Conservation (phyloP, 2,113 vertebrate genomes). For the Pycnonotus jocosus region DNA sequence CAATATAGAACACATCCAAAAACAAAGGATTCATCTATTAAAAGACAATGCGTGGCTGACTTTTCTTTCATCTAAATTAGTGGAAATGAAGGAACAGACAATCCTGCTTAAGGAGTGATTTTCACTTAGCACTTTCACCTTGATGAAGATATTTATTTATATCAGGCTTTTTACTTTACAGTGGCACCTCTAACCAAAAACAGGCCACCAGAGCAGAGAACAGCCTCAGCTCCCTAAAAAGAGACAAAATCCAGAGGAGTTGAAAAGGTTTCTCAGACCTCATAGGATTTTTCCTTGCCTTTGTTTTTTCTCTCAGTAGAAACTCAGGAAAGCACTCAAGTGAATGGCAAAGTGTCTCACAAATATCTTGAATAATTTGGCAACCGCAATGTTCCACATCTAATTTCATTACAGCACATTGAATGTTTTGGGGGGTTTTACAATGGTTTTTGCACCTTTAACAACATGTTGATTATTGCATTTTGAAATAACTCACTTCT, state of each 20-base stretch:
- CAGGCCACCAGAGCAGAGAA: neutral
- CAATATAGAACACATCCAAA: neutral
- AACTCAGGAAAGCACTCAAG: neutral
- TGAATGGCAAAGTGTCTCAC: neutral
- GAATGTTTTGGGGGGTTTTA: neutral
- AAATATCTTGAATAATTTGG: constrained; percentile 6
- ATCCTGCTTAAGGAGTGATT: neutral
- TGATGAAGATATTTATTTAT: neutral
- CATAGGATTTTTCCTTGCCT: neutral
- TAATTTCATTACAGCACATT: constrained; percentile 23
- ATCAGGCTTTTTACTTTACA: neutral
- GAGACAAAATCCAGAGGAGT: neutral
- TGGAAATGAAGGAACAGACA: neutral
- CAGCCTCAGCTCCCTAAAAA: neutral
- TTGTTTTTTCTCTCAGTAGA: neutral
- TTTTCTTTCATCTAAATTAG: neutral
- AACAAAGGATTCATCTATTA: neutral
- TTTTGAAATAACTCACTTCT: constrained; percentile 18
- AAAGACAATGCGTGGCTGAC: neutral
- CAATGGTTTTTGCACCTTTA: constrained; percentile 47
- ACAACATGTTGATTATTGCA: neutral
- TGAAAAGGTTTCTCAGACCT: neutral
- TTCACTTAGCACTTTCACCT: neutral
- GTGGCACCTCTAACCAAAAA: neutral
- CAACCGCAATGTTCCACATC: neutral